Percentiles rank a stretch among this genome's conserved stretches.
phyloP scores from a whole-genome alignment of 2,113 vertebrate genomes.

The Ramphastos sulfuratus region DNA sequence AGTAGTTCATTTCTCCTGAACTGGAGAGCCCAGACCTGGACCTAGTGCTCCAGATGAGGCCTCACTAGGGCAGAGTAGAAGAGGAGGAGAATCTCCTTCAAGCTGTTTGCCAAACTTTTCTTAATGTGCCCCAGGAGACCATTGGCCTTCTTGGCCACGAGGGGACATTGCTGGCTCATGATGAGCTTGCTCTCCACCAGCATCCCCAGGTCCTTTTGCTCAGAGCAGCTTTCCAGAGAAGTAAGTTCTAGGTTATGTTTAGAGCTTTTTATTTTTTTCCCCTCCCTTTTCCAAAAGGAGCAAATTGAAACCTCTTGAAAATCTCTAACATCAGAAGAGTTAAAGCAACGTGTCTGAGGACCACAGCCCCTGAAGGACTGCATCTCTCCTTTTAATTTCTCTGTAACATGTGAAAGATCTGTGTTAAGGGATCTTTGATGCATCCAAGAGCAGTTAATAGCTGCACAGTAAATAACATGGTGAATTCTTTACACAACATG shows the following conservation, averaged over 20 bases:
- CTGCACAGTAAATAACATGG: not conserved
- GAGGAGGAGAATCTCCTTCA: too few relatives aligned
- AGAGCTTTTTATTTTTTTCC: not conserved
- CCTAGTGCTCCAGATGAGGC: too few relatives aligned
- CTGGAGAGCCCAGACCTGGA: too few relatives aligned
- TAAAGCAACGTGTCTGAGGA: not conserved
- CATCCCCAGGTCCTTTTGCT: too few relatives aligned
- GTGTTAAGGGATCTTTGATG: not conserved
- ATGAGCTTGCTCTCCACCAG: too few relatives aligned
- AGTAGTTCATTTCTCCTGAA: too few relatives aligned
- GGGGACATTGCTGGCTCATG: too few relatives aligned
- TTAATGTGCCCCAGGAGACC: too few relatives aligned
- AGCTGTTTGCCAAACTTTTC: too few relatives aligned
- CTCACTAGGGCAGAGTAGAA: too few relatives aligned
- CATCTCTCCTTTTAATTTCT: not conserved
- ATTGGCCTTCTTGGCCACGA: too few relatives aligned
- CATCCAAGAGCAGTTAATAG: not conserved
- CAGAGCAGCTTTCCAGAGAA: not conserved
- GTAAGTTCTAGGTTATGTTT: not conserved
- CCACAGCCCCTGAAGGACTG: not conserved
- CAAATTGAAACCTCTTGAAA: not conserved
- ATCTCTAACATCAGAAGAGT: not conserved
- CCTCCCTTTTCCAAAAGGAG: not conserved
- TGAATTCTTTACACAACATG: not conserved
- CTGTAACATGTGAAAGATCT: accelerated